Evolutionary conservation across 1,140 invertebrate genomes (phyloP).

Genomic region (Pseudomyrmex cubaensis): DNA sequence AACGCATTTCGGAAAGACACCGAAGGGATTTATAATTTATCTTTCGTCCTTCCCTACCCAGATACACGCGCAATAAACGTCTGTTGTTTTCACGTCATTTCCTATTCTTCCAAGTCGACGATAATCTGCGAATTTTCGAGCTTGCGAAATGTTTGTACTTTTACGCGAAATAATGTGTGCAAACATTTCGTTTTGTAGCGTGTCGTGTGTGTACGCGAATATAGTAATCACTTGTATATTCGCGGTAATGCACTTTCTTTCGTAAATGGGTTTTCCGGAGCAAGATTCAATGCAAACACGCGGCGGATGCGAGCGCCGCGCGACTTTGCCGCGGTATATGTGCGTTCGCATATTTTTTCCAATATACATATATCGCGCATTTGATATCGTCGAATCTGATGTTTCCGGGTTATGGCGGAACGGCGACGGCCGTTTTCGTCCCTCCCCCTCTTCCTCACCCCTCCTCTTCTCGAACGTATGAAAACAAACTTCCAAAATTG

Average conservation of each 20-base stretch:
- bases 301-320: background rate
- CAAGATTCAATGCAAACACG: slow-evolving; percentile 40
- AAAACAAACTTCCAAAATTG: slow-evolving; percentile 58
- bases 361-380: slow-evolving; percentile 31
- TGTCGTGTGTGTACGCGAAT: no score
- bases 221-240: slow-evolving; percentile 13
- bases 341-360: slow-evolving; percentile 53
- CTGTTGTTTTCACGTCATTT: background rate
- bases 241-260: slow-evolving; percentile 13
- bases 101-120: background rate
- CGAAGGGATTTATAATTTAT: background rate
- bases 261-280: slow-evolving; percentile 43
- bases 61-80: background rate
- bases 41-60: no score
- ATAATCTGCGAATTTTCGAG: background rate
- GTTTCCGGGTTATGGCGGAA: slow-evolving; percentile 47
- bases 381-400: slow-evolving; percentile 54
- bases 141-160: background rate
- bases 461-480: background rate
- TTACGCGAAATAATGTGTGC: background rate
- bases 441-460: no score
- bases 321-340: slow-evolving; percentile 32
- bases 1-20: background rate
- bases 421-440: background rate
- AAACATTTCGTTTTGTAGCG: background rate